phyloP scores from a whole-genome alignment of 2,797 vertebrate genomes.

The Schizopygopsis pylzovi region DNA sequence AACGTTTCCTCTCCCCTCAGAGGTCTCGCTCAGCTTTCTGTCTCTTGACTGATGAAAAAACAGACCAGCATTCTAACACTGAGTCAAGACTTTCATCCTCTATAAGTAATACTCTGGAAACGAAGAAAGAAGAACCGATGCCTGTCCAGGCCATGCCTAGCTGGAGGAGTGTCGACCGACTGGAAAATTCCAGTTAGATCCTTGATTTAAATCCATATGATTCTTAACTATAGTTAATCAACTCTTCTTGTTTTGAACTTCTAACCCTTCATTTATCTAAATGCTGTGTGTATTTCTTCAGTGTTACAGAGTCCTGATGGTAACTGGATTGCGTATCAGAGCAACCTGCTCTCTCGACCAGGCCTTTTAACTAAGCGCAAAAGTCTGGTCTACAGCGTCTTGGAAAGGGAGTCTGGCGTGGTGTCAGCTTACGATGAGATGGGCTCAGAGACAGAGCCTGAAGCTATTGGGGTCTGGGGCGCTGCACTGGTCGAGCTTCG shows the following conservation, averaged over 20 bases:
- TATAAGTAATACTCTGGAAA: conserved; percentile 28
- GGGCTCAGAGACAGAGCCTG: conserved; percentile 86
- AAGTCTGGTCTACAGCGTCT: conserved; percentile 83
- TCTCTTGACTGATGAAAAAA: conserved; percentile 63
- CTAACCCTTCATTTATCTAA: background rate
- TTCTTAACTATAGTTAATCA: background rate
- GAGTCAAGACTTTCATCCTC: conserved; percentile 29
- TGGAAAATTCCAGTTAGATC: conserved; percentile 85
- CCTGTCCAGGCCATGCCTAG: conserved; percentile 70
- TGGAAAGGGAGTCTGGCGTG: conserved; percentile 86
- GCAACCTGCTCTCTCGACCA: conserved; percentile 77
- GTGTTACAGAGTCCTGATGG: conserved; percentile 91
- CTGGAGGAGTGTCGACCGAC: conserved; percentile 87
- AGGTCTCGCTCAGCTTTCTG: conserved; percentile 73
- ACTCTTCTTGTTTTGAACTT: background rate
- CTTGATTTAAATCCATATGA: conserved; percentile 11
- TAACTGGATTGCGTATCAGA: conserved; percentile 95
- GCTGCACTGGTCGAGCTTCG: conserved; percentile 71
- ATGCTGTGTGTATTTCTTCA: conserved; percentile 63
- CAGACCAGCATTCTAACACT: conserved; percentile 33
- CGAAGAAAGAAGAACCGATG: conserved; percentile 69
- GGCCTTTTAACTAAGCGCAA: conserved; percentile 88
- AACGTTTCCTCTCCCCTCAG: conserved; percentile 54
- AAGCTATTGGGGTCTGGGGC: conserved; percentile 78
- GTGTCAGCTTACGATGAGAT: conserved; percentile 90